Conservation (phyloP, 2,888 invertebrate genomes). For the Drosophila gaucha region DNA sequence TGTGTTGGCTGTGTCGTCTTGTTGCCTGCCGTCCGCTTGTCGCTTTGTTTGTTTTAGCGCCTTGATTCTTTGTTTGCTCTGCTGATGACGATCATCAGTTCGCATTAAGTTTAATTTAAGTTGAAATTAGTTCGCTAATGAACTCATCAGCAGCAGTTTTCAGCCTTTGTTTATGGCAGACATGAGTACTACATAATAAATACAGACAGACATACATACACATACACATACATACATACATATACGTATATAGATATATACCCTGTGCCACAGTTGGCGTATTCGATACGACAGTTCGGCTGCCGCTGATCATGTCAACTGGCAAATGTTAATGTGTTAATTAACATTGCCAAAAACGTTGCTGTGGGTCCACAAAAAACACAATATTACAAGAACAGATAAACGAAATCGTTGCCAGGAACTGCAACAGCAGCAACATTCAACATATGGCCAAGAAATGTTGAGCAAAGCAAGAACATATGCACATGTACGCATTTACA, state of each 20-base stretch:
- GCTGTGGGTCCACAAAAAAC: constrained; percentile 75
- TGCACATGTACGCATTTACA: background rate
- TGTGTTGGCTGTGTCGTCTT: constrained; percentile 23
- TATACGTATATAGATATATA: background rate
- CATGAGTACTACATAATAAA: constrained; percentile 12
- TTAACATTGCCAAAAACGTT: constrained; percentile 79
- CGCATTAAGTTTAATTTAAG: constrained; percentile 83
- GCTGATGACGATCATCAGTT: constrained; percentile 80
- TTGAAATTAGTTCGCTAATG: constrained; percentile 83
- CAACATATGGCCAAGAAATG: constrained; percentile 45
- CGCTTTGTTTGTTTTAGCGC: constrained; percentile 56
- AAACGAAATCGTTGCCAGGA: constrained; percentile 38
- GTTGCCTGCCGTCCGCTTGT: constrained; percentile 17
- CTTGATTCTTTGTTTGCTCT: constrained; percentile 78
- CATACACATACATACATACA: background rate
- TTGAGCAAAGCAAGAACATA: constrained; percentile 10
- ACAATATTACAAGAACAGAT: constrained; percentile 26
- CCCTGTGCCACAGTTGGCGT: constrained; percentile 17
- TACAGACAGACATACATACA: background rate
- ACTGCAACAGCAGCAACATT: constrained; percentile 24
- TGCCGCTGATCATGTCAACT: constrained; percentile 8
- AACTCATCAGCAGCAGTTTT: constrained; percentile 78
- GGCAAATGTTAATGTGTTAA: constrained; percentile 84
- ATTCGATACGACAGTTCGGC: constrained; percentile 7
- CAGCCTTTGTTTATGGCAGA: constrained; percentile 39